Evolutionary conservation across 2,888 invertebrate species (phyloP), one percentile per base, ranked within the genome.

Genomic region (Cheilosia vernalis): DNA sequence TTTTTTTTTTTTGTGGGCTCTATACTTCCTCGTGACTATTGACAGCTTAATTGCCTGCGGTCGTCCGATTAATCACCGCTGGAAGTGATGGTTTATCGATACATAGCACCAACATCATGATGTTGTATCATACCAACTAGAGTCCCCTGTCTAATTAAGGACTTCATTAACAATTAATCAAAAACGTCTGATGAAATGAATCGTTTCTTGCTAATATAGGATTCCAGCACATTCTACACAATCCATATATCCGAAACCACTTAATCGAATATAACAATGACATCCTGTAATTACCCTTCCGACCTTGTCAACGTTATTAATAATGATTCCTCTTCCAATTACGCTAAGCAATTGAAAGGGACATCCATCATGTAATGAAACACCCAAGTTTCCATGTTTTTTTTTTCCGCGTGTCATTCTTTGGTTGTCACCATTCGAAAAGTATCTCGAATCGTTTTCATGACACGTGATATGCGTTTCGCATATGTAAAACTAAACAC

Each of bases 301-400:
- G 66, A 49, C 27, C 49, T 58, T 66, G 76, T 76, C 66, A 27
- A 33, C 42, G 40, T 58, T 51, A 30, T 58, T 76, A 58, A 66
- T 49, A 30, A 69, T 58, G 44, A n/a, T n/a, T 51, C 21, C 9
- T 13, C 47, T 74, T 27, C 47, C 55, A 53, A 44, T 64, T 44
- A 24, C 24, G 5, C 21, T 33, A n/a, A 63, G 53, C 30, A 72
- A 72, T 72, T 53, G 51, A 24, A 44, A 42, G 55, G 40, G 7
- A 47, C 33, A 56, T 64, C 64, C 49, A 24, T 56, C 55, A 49
- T 13, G 13, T 6, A 56, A 56, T 21, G 42, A 40, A 66, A 66
- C 42, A 49, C 49, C 58, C 15, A 2, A n/a, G 37, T 10, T 56
- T 58, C 30, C 24, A 64, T 56, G 24, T 24, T 33, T 19, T 55